phyloP scores from a whole-genome alignment of 1,140 invertebrate genomes.

The Drosophila kurseongensis region DNA sequence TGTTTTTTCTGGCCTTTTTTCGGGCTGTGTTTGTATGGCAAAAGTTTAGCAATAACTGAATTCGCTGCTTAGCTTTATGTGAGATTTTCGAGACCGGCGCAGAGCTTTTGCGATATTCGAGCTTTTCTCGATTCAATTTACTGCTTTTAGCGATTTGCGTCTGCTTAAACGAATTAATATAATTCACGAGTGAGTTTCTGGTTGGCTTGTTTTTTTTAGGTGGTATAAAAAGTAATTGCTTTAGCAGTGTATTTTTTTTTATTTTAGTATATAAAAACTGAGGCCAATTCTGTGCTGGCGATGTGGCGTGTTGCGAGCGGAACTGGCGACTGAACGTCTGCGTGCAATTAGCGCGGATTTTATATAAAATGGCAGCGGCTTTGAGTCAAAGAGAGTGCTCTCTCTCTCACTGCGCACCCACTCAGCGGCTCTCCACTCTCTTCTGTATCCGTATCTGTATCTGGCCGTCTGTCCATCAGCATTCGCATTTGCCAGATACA shows the following conservation, averaged over 20 bases:
- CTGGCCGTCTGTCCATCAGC: constrained; percentile 34
- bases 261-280: constrained; percentile 22
- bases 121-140: constrained; percentile 39
- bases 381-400: constrained; percentile 22
- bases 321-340: constrained; percentile 83
- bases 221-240: constrained; percentile 38
- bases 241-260: constrained; percentile 38
- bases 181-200: constrained; percentile 68
- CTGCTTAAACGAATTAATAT: constrained; percentile 61
- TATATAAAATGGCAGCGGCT: constrained; percentile 66
- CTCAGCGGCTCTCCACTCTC: constrained; percentile 5
- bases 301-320: constrained; percentile 62
- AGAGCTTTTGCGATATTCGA: constrained; percentile 62
- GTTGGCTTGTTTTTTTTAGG: constrained; percentile 33
- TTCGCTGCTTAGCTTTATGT: constrained; percentile 56
- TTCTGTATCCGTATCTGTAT: constrained; percentile 31
- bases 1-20: constrained; percentile 14
- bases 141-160: constrained; percentile 26
- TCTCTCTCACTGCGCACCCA: constrained; percentile 13
- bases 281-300: constrained; percentile 12
- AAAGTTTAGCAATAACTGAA: constrained; percentile 83
- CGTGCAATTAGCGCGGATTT: constrained; percentile 60
- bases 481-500: constrained; percentile 58
- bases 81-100: constrained; percentile 77
- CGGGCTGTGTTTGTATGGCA: constrained; percentile 49